These are phyloP conservation scores for Sebastes hubbsi DNA, from an alignment of 2,797 vertebrate genomes.

Conservation along the genomic window DNA sequence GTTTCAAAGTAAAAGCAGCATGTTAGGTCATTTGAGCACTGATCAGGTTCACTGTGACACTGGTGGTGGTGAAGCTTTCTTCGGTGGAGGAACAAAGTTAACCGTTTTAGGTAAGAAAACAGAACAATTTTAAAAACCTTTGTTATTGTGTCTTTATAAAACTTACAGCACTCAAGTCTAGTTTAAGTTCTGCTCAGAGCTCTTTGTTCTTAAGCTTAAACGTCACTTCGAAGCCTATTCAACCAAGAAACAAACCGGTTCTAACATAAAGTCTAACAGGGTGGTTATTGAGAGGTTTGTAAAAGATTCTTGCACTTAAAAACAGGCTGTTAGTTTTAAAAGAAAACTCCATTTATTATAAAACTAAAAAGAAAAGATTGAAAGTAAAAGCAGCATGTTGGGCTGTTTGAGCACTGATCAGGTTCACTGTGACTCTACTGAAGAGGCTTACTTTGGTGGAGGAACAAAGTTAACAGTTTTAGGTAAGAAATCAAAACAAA, in stretches of 20 bases:
- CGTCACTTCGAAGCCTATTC: constrained; percentile 62
- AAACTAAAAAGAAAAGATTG: too few relatives aligned
- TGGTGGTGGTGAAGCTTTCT: too few relatives aligned
- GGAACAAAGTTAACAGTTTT: constrained; percentile 80
- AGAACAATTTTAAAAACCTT: too few relatives aligned
- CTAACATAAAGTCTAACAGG: not conserved
- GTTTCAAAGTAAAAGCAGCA: not conserved
- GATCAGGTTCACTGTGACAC: too few relatives aligned
- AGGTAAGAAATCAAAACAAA: constrained; percentile 64
- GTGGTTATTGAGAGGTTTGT: too few relatives aligned
- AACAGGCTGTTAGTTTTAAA: too few relatives aligned
- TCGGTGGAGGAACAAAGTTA: too few relatives aligned
- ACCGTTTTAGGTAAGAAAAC: constrained; percentile 49
- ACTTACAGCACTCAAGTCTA: too few relatives aligned
- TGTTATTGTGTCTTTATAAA: too few relatives aligned
- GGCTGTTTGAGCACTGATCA: constrained; percentile 7
- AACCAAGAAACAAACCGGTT: constrained; percentile 73
- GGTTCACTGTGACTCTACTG: constrained; percentile 59
- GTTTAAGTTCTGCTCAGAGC: not conserved
- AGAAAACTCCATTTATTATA: too few relatives aligned
- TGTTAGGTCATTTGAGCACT: not conserved
- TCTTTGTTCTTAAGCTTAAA: constrained; percentile 58
- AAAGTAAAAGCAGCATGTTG: not conserved
- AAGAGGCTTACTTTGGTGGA: constrained; percentile 57
- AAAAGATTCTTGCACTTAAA: too few relatives aligned